Percentiles rank a stretch among this genome's conserved stretches.
Evolutionary conservation across 2,113 vertebrate species (phyloP).

Genomic region (Pseudorectes ferrugineus): DNA sequence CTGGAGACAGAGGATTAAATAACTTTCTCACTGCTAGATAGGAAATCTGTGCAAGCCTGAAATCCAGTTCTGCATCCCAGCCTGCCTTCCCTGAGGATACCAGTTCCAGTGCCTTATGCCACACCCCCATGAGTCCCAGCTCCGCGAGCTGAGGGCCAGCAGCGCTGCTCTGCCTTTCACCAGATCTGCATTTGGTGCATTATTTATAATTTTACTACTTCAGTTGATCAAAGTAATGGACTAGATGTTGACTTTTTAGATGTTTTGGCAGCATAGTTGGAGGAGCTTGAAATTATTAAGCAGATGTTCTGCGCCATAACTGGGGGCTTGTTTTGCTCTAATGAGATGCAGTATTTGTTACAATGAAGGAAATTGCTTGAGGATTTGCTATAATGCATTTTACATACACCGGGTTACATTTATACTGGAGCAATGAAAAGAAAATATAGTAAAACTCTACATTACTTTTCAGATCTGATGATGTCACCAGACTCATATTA

Average conservation of each 20-base stretch:
- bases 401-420: slow-evolving; percentile 23
- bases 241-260: slow-evolving; percentile 4
- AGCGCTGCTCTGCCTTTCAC: background rate
- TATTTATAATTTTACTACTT: background rate
- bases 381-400: slow-evolving; percentile 67
- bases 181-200: background rate
- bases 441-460: slow-evolving; percentile 26
- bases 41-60: background rate
- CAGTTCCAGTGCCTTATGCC: background rate
- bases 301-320: slow-evolving; percentile 60
- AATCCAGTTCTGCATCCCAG: background rate
- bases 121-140: background rate
- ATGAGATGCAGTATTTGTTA: slow-evolving; percentile 62
- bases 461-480: slow-evolving; percentile 57
- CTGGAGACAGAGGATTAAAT: background rate
- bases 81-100: background rate
- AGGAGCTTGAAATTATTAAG: slow-evolving; percentile 61
- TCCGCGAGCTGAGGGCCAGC: background rate
- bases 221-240: background rate
- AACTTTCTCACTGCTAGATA: background rate
- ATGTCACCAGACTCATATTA: slow-evolving; percentile 50
- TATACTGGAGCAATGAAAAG: slow-evolving; percentile 39
- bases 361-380: slow-evolving; percentile 51
- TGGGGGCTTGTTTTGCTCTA: slow-evolving; percentile 42
- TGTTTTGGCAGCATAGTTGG: slow-evolving; percentile 26